Percentiles rank a stretch among this genome's conserved stretches.
phyloP scores from a whole-genome alignment of 2,888 invertebrate genomes.

The Drosophila conformis region DNA sequence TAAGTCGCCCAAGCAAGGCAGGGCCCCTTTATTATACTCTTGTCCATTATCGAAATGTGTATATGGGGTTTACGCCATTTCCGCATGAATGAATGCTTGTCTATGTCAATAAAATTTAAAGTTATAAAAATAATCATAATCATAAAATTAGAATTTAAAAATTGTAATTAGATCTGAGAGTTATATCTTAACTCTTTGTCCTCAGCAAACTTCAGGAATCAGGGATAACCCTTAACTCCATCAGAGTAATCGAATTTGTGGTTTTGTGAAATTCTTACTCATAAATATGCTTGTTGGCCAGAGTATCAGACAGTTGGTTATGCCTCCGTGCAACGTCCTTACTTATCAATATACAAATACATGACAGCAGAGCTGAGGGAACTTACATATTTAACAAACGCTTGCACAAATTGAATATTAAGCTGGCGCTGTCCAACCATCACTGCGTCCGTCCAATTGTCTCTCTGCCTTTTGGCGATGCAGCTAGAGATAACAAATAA shows the following conservation, averaged over 20 bases:
- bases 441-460: neutral
- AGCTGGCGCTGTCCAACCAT: conserved; percentile 53
- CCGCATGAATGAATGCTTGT: neutral
- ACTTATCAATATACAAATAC: conserved; percentile 68
- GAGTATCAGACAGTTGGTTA: neutral
- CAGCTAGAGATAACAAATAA: conserved; percentile 49
- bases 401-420: conserved; percentile 77
- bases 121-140: neutral
- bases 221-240: neutral
- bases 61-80: neutral
- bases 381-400: conserved; percentile 63
- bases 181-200: neutral
- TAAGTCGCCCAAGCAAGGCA: conserved; percentile 40
- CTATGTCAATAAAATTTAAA: neutral
- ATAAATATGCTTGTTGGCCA: neutral
- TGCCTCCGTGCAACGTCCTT: neutral
- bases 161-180: neutral
- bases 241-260: neutral
- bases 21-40: conserved; percentile 38
- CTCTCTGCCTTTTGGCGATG: conserved; percentile 45
- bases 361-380: conserved; percentile 23
- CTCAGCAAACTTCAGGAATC: neutral
- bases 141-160: neutral
- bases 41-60: neutral
- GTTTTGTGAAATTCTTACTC: neutral